Evolutionary conservation across 2,797 vertebrate genomes (phyloP), one percentile per base, ranked within the genome.

Genomic region (Lacerta bilineata): DNA sequence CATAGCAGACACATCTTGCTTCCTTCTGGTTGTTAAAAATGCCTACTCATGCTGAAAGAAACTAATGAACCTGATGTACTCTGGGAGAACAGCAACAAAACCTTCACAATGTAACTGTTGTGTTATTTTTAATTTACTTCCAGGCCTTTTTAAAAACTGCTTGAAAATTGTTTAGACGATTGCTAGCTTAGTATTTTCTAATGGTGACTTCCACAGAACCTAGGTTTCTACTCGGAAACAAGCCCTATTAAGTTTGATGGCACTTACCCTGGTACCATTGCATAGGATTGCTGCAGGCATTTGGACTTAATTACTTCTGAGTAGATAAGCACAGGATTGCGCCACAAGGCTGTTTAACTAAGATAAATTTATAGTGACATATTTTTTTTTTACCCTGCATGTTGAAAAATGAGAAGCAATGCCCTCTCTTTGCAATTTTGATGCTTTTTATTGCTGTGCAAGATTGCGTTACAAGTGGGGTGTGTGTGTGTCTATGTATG

Each of bases 341-440:
- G 61, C 61, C 20, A 23, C 41, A 75, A 76, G 18, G 64, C 50
- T 61, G 7, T 50, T 76, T 69, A 36, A 79, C 18, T 78, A 61
- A 27, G 41, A 66, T 75, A 55, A 55, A 76, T 20, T 50, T 23
- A 2, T 25, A 8, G 10, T 36, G 39, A 66, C 61, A 13, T 50
- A 2, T 11, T 36, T n/a, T 46, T 71, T 72, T 46, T 55, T 55
- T 55, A 55, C n/a, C 13, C 27, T 61, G 50, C 29, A 7, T 79
- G 43, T 46, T 82, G 39, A 82, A 80, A 72, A 72, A 91, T 94
- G 81, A 91, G 93, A 90, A 87, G 82, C 59, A 33, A 72, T 71
- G 5, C 74, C 78, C 78, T 80, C 3, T 82, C 83, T 92, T 91
- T 82, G 84, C 91, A 93, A 75, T 84, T 89, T 94, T 90, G 80